phyloP scores from a whole-genome alignment of 2,888 invertebrate genomes.

The Julus scandinavius region DNA sequence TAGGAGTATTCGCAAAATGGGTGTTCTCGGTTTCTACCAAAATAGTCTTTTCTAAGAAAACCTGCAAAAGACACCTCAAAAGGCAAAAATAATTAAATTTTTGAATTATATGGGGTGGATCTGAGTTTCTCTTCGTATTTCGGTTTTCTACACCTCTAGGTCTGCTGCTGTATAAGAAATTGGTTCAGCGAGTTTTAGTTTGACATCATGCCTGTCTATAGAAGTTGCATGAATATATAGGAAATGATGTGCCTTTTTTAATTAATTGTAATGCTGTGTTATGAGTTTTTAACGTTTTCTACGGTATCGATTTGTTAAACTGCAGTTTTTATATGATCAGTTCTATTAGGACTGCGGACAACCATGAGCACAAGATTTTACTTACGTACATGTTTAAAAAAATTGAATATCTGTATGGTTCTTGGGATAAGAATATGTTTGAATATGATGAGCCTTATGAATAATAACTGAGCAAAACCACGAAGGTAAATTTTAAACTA shows the following conservation, averaged over 20 bases:
- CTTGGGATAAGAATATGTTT: too few relatives aligned
- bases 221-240: background rate
- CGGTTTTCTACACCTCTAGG: background rate
- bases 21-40: background rate
- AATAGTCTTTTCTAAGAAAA: background rate
- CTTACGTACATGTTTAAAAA: background rate
- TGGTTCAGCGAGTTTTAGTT: background rate
- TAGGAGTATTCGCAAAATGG: background rate
- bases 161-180: background rate
- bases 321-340: background rate
- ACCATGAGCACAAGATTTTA: background rate
- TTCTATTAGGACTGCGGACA: background rate
- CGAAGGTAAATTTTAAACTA: too few relatives aligned
- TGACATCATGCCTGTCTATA: background rate
- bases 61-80: slow-evolving; percentile 33
- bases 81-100: slow-evolving; percentile 33
- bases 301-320: background rate
- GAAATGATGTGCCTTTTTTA: background rate
- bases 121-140: background rate
- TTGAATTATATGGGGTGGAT: background rate
- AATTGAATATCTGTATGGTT: too few relatives aligned
- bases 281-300: background rate
- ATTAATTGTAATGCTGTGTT: background rate
- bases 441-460: too few relatives aligned
- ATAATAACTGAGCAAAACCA: too few relatives aligned